Percentiles rank a stretch among this genome's conserved stretches.
These are phyloP conservation scores for Motacilla tschutschensis DNA, from an alignment of 2,113 vertebrate species.

Conservation along the genomic window DNA sequence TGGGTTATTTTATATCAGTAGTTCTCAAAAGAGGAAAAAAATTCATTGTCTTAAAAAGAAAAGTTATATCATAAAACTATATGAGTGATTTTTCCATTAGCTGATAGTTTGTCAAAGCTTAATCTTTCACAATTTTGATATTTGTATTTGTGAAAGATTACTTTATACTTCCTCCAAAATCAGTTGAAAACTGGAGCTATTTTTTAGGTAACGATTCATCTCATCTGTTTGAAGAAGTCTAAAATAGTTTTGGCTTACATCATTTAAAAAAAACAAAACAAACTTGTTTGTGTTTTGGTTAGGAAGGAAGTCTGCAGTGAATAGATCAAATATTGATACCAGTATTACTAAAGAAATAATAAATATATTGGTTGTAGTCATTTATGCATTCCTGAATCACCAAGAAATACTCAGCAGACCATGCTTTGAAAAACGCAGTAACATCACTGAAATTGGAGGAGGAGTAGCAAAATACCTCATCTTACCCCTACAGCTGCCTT, in stretches of 20 bases:
- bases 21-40: not conserved
- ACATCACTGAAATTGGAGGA: not conserved
- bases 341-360: not conserved
- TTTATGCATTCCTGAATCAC: not conserved
- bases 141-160: not conserved
- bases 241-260: not conserved
- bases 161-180: not conserved
- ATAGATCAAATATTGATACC: not conserved
- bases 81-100: not conserved
- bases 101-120: not conserved
- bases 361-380: accelerated
- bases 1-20: not conserved
- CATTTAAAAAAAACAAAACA: not conserved
- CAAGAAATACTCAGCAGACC: not conserved
- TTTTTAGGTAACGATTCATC: not conserved
- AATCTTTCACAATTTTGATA: not conserved
- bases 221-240: not conserved
- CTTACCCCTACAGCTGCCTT: not conserved
- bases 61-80: not conserved
- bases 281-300: not conserved
- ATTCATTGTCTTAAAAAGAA: not conserved
- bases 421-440: not conserved
- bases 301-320: not conserved
- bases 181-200: not conserved
- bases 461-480: not conserved